phyloP scores from a whole-genome alignment of 2,797 vertebrate genomes.

The Labeo calbasu region DNA sequence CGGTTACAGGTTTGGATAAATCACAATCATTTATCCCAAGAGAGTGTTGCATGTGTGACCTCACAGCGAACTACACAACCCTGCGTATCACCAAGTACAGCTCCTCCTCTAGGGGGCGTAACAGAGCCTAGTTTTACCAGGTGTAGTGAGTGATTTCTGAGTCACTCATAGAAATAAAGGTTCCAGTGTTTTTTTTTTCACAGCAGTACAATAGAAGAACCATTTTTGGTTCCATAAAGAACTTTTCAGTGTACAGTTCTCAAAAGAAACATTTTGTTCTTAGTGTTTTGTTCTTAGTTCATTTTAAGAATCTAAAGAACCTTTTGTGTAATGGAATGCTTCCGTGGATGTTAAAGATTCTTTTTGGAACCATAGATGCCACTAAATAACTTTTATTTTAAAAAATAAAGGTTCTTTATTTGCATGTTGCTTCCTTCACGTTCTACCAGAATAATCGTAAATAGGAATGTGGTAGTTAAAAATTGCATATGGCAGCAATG shows the following conservation, averaged over 20 bases:
- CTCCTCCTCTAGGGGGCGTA: constrained; percentile 50
- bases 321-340: background rate
- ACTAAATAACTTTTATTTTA: background rate
- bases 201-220: background rate
- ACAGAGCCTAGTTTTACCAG: constrained; percentile 22
- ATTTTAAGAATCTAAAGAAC: background rate
- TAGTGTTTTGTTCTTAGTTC: background rate
- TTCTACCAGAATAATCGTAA: too few species aligned
- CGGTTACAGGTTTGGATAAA: constrained; percentile 65
- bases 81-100: background rate
- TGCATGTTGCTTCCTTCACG: too few species aligned
- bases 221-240: background rate
- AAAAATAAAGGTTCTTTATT: too few species aligned
- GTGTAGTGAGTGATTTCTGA: background rate
- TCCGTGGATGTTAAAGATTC: background rate
- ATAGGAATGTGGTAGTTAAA: too few species aligned
- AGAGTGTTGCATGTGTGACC: constrained; percentile 13
- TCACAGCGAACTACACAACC: background rate
- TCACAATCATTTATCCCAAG: constrained; percentile 23
- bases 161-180: background rate
- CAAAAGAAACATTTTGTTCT: background rate
- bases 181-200: background rate
- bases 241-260: too few species aligned
- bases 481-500: too few species aligned
- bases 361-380: background rate